These are phyloP conservation scores for Austrolebias charrua DNA, from an alignment of 2,797 vertebrate genomes.

Conservation along the genomic window DNA sequence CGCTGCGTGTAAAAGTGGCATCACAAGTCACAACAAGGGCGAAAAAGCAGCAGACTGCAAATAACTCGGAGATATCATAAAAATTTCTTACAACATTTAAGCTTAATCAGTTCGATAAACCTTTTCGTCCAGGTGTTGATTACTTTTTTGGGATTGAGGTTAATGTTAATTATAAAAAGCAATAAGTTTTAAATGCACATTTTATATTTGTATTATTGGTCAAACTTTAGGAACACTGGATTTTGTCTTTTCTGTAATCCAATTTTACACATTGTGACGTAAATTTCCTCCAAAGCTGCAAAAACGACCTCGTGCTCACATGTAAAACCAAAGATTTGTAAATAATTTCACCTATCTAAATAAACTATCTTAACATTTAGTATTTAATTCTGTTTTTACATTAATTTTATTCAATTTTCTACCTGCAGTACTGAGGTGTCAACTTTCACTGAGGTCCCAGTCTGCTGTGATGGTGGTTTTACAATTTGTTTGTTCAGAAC, in stretches of 20 bases:
- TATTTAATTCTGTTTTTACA: too few relatives aligned
- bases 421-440: too few relatives aligned
- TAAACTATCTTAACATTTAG: too few relatives aligned
- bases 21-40: constrained; percentile 3
- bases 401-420: too few relatives aligned
- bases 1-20: constrained; percentile 5
- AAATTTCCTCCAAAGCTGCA: not conserved
- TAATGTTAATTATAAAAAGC: not conserved
- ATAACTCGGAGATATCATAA: constrained; percentile 12
- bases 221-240: not conserved
- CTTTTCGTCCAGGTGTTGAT: too few relatives aligned
- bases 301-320: not conserved
- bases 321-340: not conserved
- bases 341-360: too few relatives aligned
- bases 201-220: not conserved
- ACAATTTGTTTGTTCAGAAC: too few relatives aligned
- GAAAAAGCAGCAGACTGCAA: constrained; percentile 19
- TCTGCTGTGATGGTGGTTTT: too few relatives aligned
- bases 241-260: not conserved
- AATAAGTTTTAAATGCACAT: not conserved
- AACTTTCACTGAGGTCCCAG: too few relatives aligned
- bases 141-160: too few relatives aligned
- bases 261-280: not conserved
- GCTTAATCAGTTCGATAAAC: not conserved
- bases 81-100: not conserved